Percentiles rank a stretch among this genome's conserved stretches.
phyloP scores from a whole-genome alignment of 1,140 invertebrate genomes.

The Drosophila aff. region DNA sequence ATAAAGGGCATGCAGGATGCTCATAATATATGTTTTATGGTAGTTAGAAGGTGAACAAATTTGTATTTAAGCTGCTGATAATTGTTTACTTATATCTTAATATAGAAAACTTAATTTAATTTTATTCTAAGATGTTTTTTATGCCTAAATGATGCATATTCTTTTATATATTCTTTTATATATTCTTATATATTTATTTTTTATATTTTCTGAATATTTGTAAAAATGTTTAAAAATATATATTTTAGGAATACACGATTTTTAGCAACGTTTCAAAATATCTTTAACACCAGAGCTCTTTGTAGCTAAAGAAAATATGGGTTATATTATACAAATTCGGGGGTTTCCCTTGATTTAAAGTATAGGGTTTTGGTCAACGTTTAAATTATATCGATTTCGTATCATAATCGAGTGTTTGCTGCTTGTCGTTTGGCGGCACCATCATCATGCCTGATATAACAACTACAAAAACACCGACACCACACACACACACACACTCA shows the following conservation, averaged over 20 bases:
- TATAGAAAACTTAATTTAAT: background rate
- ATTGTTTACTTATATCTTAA: background rate
- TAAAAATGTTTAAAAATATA: too few relatives aligned
- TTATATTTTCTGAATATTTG: too few relatives aligned
- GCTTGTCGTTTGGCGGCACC: conserved; percentile 74
- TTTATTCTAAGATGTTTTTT: background rate
- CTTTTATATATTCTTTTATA: too few relatives aligned
- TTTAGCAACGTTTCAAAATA: background rate
- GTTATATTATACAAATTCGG: background rate
- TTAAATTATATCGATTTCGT: conserved; percentile 84
- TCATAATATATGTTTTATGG: background rate
- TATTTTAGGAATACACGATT: background rate
- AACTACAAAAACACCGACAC: conserved; percentile 78
- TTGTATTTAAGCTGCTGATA: background rate
- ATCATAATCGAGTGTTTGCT: conserved; percentile 83
- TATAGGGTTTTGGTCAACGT: conserved; percentile 61
- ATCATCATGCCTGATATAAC: conserved; percentile 67
- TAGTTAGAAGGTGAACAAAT: background rate
- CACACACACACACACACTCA: conserved; percentile 8
- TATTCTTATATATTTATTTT: too few relatives aligned
- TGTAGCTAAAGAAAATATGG: background rate
- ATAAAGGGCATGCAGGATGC: conserved; percentile 1
- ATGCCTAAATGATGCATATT: background rate
- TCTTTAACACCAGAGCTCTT: too few relatives aligned
- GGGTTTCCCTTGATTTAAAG: background rate